Evolutionary conservation across 1,140 invertebrate species (phyloP).

Genomic region (Hesperophylax magnus): DNA sequence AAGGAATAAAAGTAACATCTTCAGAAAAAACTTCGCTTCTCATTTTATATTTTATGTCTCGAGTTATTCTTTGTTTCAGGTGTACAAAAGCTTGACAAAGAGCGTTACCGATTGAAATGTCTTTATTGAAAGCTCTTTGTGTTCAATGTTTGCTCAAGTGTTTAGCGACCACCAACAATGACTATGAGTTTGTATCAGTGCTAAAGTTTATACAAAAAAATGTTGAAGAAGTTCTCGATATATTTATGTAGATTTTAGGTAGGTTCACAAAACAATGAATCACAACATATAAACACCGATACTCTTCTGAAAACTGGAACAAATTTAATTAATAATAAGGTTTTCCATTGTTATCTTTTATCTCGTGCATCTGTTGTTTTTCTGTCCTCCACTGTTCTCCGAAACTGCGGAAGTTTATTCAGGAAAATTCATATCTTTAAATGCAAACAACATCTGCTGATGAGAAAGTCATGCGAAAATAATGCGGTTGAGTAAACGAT

Average conservation of each 20-base stretch:
- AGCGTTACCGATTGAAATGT: background rate
- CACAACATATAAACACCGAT: background rate
- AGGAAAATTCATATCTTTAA: too few relatives aligned
- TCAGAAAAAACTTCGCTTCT: too few relatives aligned
- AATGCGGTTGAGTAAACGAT: too few relatives aligned
- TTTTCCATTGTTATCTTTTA: too few relatives aligned
- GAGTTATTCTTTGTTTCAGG: too few relatives aligned
- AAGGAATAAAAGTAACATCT: too few relatives aligned
- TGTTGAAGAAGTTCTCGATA: background rate
- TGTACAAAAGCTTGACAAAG: background rate
- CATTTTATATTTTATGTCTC: too few relatives aligned
- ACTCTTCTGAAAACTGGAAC: background rate
- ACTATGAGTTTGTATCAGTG: background rate
- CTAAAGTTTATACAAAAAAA: background rate
- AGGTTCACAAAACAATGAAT: background rate
- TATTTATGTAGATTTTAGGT: background rate
- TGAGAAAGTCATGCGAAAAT: too few relatives aligned
- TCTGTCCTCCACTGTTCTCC: too few relatives aligned
- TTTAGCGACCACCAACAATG: background rate
- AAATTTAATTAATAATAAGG: background rate
- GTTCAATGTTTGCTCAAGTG: background rate
- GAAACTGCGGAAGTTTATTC: too few relatives aligned
- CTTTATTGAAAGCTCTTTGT: constrained; percentile 9
- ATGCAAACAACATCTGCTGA: too few relatives aligned
- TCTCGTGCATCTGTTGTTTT: too few relatives aligned